Conservation (phyloP, 2,888 invertebrate species). For the Malthinus flaveolus region DNA sequence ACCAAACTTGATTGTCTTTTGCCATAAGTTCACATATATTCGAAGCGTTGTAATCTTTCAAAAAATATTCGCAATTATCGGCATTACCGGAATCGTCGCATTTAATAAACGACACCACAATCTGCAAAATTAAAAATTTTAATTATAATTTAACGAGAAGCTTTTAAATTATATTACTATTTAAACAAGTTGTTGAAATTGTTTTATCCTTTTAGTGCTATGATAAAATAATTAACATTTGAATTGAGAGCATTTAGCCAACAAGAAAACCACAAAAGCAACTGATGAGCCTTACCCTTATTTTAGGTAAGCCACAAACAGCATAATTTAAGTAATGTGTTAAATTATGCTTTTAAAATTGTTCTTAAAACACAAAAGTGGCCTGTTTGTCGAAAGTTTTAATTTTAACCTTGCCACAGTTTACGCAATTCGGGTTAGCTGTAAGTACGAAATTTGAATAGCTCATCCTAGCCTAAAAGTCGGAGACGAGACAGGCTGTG, state of each 20-base stretch:
- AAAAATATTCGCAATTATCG: constrained; percentile 43
- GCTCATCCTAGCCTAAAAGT: too few relatives aligned
- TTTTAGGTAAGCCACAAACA: constrained; percentile 30
- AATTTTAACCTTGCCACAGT: too few relatives aligned
- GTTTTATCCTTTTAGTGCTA: background rate
- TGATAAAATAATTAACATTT: background rate
- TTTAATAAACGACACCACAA: constrained; percentile 40
- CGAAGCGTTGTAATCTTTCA: constrained; percentile 41
- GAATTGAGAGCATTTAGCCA: background rate
- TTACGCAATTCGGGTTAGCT: too few relatives aligned
- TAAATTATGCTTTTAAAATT: too few relatives aligned
- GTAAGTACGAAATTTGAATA: too few relatives aligned
- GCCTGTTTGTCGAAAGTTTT: too few relatives aligned
- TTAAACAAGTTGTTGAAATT: background rate
- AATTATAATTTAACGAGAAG: background rate
- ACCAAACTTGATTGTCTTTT: constrained; percentile 41
- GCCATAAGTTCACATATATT: constrained; percentile 39
- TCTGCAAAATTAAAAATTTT: constrained; percentile 36
- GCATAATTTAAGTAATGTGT: constrained; percentile 10
- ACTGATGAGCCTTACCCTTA: constrained; percentile 3
- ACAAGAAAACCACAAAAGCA: constrained; percentile 11
- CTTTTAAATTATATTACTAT: background rate
- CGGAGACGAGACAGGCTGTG: too few relatives aligned
- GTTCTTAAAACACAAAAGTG: too few relatives aligned
- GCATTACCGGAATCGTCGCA: constrained; percentile 43